Base-by-base conservation (phyloP, 92 coral and sea anemone genomes). In the Diadumene lineata region DNA sequence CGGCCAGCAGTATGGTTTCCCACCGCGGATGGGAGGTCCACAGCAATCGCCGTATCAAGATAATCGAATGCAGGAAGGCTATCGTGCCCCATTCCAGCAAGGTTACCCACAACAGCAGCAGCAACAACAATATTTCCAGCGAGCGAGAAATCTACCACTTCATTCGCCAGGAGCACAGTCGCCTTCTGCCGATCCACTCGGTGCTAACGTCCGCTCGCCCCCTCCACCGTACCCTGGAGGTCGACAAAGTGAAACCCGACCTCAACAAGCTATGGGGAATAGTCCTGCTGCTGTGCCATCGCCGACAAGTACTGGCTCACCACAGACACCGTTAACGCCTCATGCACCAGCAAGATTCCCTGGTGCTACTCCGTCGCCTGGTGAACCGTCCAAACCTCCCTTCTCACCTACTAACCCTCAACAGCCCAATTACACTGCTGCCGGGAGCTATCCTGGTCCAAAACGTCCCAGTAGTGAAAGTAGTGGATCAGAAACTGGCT, bases 261-360 rank as follows among this genome's bases (percentile, higher is more conserved):
- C 88, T 18, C 68, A 27, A 24, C 70, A 48, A 10, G 75, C 67
- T 23, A 11, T 78, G 65, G 82, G 88, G n/a, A 86, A 82, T 60
- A 93, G 98, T 67, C 91, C 89, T 9, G 87, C 87, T 55, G 84
- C 91, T 28, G 90, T 92, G 44, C 98, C 98, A 13, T 93, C 98
- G 17, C 98, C 98, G n/a, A 91, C 94, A 29, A 93, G 89, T 64
- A 86, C 94, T 21, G 93, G 93, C 7, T 93, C 99, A 44, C 99
- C 98, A 0, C 98, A 93, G 34, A 93, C 98, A 32, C 98, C 98
- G 4, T 94, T 91, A 78, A 92, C 98, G 25, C 98, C 98, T 8
- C 98, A 87, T 66, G 86, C 97, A 51, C 92, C 97, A n/a, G n/a
- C n/a, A 9, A 81, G 90, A 26, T 78, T 84, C 31, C 86, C 90